Evolutionary conservation across 53 echinoderm and acorn worm genomes (phyloP).

Genomic region (Patiria pectinifera): DNA sequence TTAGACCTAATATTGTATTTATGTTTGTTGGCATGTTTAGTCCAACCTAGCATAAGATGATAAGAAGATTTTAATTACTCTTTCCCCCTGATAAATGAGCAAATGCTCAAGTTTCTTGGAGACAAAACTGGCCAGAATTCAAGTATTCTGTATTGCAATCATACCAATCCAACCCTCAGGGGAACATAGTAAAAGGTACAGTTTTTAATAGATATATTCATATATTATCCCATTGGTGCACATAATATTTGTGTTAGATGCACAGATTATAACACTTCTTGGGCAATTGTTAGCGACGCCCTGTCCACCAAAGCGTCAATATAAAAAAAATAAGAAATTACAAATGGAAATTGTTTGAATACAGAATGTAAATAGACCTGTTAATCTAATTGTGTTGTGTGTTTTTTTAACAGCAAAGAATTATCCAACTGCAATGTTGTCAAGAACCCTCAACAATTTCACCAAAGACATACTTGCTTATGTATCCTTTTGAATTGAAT

Average conservation of each 20-base stretch:
- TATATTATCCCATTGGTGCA: too few relatives aligned
- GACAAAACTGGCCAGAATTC: not conserved
- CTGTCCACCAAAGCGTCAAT: too few relatives aligned
- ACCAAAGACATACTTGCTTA: conserved; percentile 89
- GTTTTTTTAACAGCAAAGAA: conserved; percentile 71
- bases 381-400: not conserved
- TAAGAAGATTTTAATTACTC: not conserved
- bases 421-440: conserved; percentile 94
- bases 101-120: not conserved
- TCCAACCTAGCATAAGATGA: too few relatives aligned
- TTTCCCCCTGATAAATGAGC: not conserved
- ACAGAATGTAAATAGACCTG: not conserved
- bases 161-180: not conserved
- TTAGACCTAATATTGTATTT: not conserved
- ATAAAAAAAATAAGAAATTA: too few relatives aligned
- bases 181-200: too few relatives aligned
- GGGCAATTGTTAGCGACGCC: too few relatives aligned
- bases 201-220: too few relatives aligned
- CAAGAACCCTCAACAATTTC: conserved; percentile 93
- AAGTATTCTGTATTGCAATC: not conserved
- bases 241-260: too few relatives aligned
- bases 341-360: not conserved
- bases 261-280: too few relatives aligned
- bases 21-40: too few relatives aligned
- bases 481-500: conserved; percentile 88